Percentiles rank a stretch among this genome's conserved stretches.
These are phyloP conservation scores for Gobionotothen gibberifrons DNA, from an alignment of 2,797 vertebrate species.

Conservation along the genomic window DNA sequence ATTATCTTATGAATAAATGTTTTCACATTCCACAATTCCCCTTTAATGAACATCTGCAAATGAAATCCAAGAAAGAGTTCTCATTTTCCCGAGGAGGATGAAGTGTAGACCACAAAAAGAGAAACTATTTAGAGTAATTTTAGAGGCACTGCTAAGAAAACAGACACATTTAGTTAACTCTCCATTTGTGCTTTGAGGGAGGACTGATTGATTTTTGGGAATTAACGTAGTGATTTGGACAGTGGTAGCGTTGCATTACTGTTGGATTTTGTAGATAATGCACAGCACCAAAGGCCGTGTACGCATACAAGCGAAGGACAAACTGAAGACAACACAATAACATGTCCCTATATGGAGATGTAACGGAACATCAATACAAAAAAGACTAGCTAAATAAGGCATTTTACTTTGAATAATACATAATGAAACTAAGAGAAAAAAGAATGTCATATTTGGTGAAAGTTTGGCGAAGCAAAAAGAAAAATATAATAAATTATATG, in stretches of 20 bases:
- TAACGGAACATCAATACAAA: slow-evolving; percentile 75
- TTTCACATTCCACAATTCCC: slow-evolving; percentile 14
- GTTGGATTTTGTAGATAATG: slow-evolving; percentile 24
- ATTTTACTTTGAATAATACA: slow-evolving; percentile 78
- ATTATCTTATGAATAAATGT: no score
- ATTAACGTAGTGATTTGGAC: slow-evolving; percentile 28
- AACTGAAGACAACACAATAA: slow-evolving; percentile 57
- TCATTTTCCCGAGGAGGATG: not conserved
- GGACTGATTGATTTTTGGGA: slow-evolving; percentile 45
- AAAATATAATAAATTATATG: slow-evolving; percentile 81
- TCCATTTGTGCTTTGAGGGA: slow-evolving; percentile 74
- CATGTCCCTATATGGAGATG: slow-evolving; percentile 74
- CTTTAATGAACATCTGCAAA: slow-evolving; percentile 26
- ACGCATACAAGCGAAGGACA: slow-evolving; percentile 57
- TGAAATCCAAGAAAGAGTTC: slow-evolving; percentile 15
- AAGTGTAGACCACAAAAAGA: slow-evolving; percentile 26
- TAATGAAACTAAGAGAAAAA: slow-evolving; percentile 58
- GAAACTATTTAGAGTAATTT: slow-evolving; percentile 30
- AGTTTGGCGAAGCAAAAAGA: slow-evolving; percentile 82
- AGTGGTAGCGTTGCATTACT: slow-evolving; percentile 38
- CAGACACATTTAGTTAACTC: slow-evolving; percentile 46
- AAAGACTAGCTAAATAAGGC: slow-evolving; percentile 82
- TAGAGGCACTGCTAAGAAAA: slow-evolving; percentile 69
- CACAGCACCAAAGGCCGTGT: slow-evolving; percentile 52
- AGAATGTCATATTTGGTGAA: slow-evolving; percentile 83